phyloP scores from a whole-genome alignment of 2,797 vertebrate genomes.

The Enteromius thamalakanensis region DNA sequence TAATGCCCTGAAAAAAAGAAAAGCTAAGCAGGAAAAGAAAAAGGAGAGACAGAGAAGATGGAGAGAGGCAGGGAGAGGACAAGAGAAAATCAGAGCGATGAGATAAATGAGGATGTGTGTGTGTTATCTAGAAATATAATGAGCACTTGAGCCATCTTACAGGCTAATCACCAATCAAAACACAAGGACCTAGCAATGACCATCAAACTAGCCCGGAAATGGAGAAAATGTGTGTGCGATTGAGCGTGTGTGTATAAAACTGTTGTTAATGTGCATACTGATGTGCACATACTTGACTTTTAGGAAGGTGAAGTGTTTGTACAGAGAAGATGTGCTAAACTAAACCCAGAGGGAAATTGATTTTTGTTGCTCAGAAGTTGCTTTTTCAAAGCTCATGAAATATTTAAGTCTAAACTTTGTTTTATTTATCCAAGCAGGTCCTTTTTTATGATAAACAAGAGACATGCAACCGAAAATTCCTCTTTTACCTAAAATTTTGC shows the following conservation, averaged over 20 bases:
- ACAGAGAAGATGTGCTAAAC: not conserved
- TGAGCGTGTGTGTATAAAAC: not conserved
- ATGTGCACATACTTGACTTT: slow-evolving; percentile 16
- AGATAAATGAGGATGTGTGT: slow-evolving; percentile 14
- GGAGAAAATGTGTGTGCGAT: not conserved
- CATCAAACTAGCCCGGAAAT: slow-evolving; percentile 28
- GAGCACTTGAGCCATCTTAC: slow-evolving; percentile 16
- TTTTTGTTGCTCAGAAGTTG: not conserved
- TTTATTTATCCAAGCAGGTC: not conserved
- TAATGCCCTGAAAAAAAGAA: slow-evolving; percentile 28
- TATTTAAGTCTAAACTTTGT: not conserved
- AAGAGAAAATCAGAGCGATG: slow-evolving; percentile 33
- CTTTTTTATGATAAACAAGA: not conserved
- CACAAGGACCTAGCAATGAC: slow-evolving; percentile 21
- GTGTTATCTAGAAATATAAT: slow-evolving; percentile 22
- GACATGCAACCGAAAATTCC: not conserved
- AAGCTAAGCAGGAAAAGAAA: not conserved
- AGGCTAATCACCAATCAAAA: slow-evolving; percentile 27
- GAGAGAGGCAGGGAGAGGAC: slow-evolving; percentile 18
- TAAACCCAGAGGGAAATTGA: not conserved
- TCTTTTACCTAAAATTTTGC: not conserved
- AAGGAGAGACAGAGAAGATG: slow-evolving; percentile 11
- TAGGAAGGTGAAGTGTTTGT: slow-evolving; percentile 17
- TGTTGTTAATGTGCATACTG: slow-evolving; percentile 5
- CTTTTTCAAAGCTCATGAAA: not conserved